Percentiles rank a stretch among this genome's conserved stretches.
Evolutionary conservation across 2,797 vertebrate genomes (phyloP).

Genomic region (Menidia menidia): DNA sequence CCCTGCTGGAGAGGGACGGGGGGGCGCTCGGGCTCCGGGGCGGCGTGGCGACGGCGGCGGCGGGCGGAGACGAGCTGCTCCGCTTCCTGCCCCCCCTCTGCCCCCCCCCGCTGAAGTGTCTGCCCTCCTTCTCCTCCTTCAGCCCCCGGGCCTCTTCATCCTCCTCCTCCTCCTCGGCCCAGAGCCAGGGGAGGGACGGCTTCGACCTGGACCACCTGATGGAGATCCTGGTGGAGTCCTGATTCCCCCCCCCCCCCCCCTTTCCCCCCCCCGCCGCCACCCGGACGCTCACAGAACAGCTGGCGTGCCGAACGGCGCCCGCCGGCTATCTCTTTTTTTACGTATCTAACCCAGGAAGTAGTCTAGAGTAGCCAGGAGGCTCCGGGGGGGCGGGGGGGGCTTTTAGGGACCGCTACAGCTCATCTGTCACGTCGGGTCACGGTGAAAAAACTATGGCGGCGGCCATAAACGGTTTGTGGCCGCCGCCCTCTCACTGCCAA

Average conservation of each 20-base stretch:
- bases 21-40: conserved; percentile 44
- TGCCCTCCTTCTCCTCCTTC: conserved; percentile 69
- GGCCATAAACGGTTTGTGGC: not conserved
- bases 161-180: conserved; percentile 34
- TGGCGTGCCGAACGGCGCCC: no score
- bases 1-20: conserved; percentile 80
- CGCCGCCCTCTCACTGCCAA: not conserved
- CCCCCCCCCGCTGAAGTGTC: conserved; percentile 63
- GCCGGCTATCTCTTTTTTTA: no score
- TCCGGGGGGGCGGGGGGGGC: no score
- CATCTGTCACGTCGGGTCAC: not conserved
- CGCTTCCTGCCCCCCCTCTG: conserved; percentile 66
- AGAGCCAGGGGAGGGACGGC: conserved; percentile 70
- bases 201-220: conserved; percentile 86
- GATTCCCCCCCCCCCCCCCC: no score
- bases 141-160: conserved; percentile 56
- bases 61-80: conserved; percentile 57
- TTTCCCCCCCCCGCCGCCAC: no score
- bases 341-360: no score
- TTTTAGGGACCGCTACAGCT: conserved; percentile 16
- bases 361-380: no score
- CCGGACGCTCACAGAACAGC: no score
- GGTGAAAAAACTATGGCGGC: not conserved
- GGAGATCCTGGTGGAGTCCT: conserved; percentile 86
- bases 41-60: conserved; percentile 35